Evolutionary conservation across 2,888 invertebrate genomes (phyloP), one percentile per base, ranked within the genome.

Genomic region (Drosophila yooni): DNA sequence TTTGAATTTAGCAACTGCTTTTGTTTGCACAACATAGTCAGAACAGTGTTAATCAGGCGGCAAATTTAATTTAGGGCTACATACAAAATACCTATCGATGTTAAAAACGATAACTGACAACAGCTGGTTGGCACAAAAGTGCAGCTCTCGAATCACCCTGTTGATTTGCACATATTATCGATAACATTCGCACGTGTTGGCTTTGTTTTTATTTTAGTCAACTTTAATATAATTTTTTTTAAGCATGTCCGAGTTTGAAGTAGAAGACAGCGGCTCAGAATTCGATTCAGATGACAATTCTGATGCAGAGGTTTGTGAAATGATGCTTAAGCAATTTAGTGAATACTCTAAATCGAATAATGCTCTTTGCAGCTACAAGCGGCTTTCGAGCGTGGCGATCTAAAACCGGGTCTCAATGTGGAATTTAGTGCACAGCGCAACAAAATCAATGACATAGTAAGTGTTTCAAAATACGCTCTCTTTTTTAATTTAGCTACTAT

Each of bases 351-450:
- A 10, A 18, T 15, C 1, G 5, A 50, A 40, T n/a, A 52, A 33
- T 18, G n/a, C 11, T 75, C 53, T 79, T 56, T 93, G 62, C 91
- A 98, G 98, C 93, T 99, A 65, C 98, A 98, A 95, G 96, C 97
- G 91, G 98, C 98, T 0, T 97, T 98, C 92, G 96, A 96, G 0
- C 95, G 96, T 86, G 98, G 98, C 1, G 94, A 96, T 62, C 91
- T 99, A 0, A 97, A 98, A 91, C 97, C 98, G 1, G 98, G 98
- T 2, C 93, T 98, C 0, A 98, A 98, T 92, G 94, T 95, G 80
- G 95, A 95, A 85, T 93, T 96, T 61, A 94, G 95, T 80, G 93
- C 94, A 85, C 91, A 94, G 67, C 95, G 94, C 91, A 93, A 93
- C 52, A 94, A 94, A 84, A 95, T 95, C 5, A 98, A 98, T 91